Conservation (phyloP, 2,888 invertebrate genomes). For the Phlogophora meticulosa region DNA sequence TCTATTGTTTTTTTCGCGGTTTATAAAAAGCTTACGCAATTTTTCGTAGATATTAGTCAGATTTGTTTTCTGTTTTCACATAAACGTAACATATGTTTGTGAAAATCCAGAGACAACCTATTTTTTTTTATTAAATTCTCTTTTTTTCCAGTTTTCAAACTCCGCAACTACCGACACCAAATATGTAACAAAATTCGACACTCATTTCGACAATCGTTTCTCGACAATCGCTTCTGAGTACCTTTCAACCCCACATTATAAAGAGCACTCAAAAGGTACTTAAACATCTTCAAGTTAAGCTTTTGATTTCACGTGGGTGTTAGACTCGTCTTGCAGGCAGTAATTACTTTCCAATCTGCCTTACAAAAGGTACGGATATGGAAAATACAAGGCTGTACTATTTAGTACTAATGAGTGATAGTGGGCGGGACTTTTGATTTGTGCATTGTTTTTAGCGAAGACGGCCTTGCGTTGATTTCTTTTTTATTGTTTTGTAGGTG, state of each 20-base stretch:
- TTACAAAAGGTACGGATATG: conserved; percentile 70
- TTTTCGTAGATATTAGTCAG: too few relatives aligned
- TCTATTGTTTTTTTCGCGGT: too few relatives aligned
- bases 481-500: conserved; percentile 63
- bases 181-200: conserved; percentile 12
- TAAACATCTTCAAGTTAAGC: conserved; percentile 74
- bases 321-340: conserved; percentile 67
- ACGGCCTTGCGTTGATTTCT: conserved; percentile 62
- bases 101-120: too few relatives aligned
- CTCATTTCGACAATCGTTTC: not conserved
- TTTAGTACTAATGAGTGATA: conserved; percentile 69
- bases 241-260: conserved; percentile 62
- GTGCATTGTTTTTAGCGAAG: conserved; percentile 67
- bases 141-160: too few relatives aligned
- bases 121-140: too few relatives aligned
- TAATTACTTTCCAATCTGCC: conserved; percentile 84
- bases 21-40: too few relatives aligned
- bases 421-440: conserved; percentile 71
- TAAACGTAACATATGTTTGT: too few relatives aligned
- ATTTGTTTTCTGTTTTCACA: too few relatives aligned
- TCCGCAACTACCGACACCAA: not conserved
- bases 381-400: conserved; percentile 65
- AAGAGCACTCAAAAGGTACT: conserved; percentile 77
- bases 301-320: conserved; percentile 77
- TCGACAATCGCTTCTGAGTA: conserved; percentile 22